A percentile compares a stretch with the other conserved stretches of the same genome.
These are phyloP conservation scores for Galemys pyrenaicus DNA, from an alignment of 2,113 vertebrate species.

Conservation along the genomic window DNA sequence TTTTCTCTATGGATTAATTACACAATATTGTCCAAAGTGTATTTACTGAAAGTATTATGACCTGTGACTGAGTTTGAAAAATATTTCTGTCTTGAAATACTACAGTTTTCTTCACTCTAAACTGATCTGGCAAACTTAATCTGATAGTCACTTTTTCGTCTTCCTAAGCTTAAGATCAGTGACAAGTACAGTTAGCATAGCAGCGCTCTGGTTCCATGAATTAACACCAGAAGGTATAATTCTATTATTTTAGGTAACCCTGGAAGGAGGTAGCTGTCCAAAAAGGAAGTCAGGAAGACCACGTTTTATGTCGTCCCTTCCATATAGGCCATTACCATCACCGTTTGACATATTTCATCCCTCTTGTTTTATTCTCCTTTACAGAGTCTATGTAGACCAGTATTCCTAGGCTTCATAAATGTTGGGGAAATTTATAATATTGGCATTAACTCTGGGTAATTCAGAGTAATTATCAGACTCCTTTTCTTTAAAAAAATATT, in stretches of 20 bases:
- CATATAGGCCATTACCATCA: not conserved
- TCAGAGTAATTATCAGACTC: not conserved
- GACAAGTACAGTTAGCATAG: conserved; percentile 5
- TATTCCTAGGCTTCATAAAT: not conserved
- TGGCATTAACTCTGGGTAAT: not conserved
- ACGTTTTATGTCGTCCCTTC: conserved; percentile 1
- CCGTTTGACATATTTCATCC: not conserved
- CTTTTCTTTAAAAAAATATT: not conserved
- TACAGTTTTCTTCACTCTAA: conserved; percentile 21
- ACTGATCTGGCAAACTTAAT: conserved; percentile 8
- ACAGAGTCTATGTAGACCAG: not conserved
- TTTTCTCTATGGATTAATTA: conserved; percentile 17
- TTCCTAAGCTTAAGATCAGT: not conserved
- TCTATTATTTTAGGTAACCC: conserved; percentile 55
- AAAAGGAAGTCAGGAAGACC: not conserved
- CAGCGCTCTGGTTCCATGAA: conserved; percentile 22
- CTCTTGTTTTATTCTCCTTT: not conserved
- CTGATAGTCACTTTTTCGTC: conserved; percentile 2
- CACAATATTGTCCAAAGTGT: not conserved
- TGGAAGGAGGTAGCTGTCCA: not conserved
- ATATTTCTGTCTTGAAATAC: not conserved
- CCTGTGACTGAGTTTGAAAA: conserved; percentile 25
- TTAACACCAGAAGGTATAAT: not conserved
- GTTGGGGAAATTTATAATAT: not conserved
- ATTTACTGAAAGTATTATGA: not conserved